These are phyloP conservation scores for Muraenolepis orangiensis DNA, from an alignment of 2,797 vertebrate species.

Conservation along the genomic window DNA sequence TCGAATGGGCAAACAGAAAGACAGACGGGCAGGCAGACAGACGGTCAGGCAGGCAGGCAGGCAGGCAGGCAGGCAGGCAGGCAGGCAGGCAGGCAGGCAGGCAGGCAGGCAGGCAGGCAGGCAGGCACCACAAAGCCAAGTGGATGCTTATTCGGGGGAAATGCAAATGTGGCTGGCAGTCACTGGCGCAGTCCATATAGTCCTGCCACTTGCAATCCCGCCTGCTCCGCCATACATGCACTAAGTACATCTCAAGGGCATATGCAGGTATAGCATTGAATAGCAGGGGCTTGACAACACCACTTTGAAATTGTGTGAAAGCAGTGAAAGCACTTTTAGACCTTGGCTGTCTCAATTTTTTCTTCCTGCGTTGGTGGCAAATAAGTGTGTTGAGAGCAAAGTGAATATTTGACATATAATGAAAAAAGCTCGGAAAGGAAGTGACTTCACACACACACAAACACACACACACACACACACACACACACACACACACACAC, in stretches of 20 bases:
- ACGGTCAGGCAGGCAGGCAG: neutral
- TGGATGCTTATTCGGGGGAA: neutral
- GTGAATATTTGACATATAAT: neutral
- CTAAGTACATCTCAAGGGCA: neutral
- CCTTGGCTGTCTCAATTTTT: neutral
- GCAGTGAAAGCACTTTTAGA: neutral
- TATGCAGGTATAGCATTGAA: neutral
- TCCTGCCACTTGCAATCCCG: neutral
- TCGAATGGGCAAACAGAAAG: neutral
- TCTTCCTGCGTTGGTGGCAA: neutral
- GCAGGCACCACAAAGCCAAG: neutral
- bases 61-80: neutral
- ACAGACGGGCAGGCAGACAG: neutral
- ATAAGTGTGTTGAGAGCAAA: neutral
- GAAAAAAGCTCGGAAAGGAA: neutral
- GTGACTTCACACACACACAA: neutral
- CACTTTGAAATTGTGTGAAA: neutral
- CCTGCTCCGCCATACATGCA: neutral
- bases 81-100: neutral
- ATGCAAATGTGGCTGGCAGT: neutral
- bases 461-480: neutral
- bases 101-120: neutral
- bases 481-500: neutral
- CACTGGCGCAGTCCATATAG: neutral
- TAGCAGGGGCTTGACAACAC: neutral